Evolutionary conservation across 2,113 vertebrate genomes (phyloP).

Genomic region (Chlamydotis undulata): DNA sequence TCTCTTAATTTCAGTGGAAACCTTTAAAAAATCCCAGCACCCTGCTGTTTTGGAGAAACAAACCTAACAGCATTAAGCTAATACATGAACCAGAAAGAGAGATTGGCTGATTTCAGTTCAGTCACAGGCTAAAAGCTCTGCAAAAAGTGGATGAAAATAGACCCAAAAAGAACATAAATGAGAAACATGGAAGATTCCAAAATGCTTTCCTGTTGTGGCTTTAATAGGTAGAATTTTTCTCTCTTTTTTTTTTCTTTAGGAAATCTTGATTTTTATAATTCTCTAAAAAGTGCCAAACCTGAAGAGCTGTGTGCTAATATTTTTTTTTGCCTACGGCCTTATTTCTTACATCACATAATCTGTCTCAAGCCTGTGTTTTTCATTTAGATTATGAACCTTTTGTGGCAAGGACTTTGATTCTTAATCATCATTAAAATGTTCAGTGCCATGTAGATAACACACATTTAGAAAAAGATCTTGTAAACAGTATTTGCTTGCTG

Average conservation of each 20-base stretch:
- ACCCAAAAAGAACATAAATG: neutral
- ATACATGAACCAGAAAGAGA: conserved; percentile 52
- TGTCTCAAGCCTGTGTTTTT: neutral
- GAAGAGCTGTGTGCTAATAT: neutral
- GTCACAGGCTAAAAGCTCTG: neutral
- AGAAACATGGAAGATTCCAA: neutral
- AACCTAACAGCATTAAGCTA: conserved; percentile 40
- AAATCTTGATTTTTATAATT: neutral
- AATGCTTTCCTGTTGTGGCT: neutral
- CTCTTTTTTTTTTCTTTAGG: neutral
- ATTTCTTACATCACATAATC: neutral
- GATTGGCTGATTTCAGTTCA: conserved; percentile 26
- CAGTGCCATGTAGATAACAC: neutral
- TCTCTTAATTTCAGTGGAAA: conserved; percentile 60
- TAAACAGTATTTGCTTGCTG: neutral
- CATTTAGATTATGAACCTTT: neutral
- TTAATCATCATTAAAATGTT: neutral
- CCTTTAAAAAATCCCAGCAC: conserved; percentile 51
- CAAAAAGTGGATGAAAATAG: conserved; percentile 23
- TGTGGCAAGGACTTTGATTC: neutral
- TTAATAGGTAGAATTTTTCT: neutral
- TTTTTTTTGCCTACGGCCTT: neutral
- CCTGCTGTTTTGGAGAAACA: conserved; percentile 59
- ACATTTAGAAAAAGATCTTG: neutral
- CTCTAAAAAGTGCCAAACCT: neutral